Evolutionary conservation across 2,797 vertebrate species (phyloP), one percentile per base, ranked within the genome.

Genomic region (Toxotes lorentzi): DNA sequence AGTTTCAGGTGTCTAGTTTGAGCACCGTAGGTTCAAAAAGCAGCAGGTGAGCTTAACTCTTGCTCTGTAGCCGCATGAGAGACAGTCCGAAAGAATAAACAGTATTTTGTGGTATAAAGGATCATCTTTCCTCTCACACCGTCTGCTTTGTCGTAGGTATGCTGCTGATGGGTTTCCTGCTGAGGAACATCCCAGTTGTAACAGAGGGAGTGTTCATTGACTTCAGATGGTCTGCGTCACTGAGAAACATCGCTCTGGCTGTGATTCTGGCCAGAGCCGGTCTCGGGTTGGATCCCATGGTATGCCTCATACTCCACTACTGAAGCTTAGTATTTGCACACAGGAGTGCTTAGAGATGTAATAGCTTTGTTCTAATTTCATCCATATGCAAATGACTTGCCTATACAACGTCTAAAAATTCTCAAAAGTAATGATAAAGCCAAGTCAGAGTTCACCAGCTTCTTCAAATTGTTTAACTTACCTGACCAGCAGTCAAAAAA

Each of bases 201-300:
- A 96, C 89, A 38, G 90, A 95, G 0, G 90, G 92, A 0, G 87
- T 98, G 32, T 92, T 92, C 65, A 97, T 98, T 73, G 73, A 96
- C 41, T 87, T 86, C 23, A 95, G 35, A 23, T 99, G 98, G 98
- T 99, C 97, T 7, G 92, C 96, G 0, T 91, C 96, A 7, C 93
- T 99, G 81, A 96, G 98, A 89, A 99, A 96, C 87, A 95, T 98
- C 23, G 97, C 98, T 21, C 94, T 99, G 56, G 95, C 97, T n/a
- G 81, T 99, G 76, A 99, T 99, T 84, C 87, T 99, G 89, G 91
- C 95, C 59, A 94, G 97, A 88, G 98, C 97, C 7, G 98, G 98
- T 67, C 95, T 99, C 0, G 97, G 97, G 56, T 94, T 99, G 83
- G 98, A 99, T 81, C 91, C 96, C 72, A 94, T 94, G 96, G 98